phyloP scores from a whole-genome alignment of 1,140 invertebrate genomes.

The Meteorus sp. region DNA sequence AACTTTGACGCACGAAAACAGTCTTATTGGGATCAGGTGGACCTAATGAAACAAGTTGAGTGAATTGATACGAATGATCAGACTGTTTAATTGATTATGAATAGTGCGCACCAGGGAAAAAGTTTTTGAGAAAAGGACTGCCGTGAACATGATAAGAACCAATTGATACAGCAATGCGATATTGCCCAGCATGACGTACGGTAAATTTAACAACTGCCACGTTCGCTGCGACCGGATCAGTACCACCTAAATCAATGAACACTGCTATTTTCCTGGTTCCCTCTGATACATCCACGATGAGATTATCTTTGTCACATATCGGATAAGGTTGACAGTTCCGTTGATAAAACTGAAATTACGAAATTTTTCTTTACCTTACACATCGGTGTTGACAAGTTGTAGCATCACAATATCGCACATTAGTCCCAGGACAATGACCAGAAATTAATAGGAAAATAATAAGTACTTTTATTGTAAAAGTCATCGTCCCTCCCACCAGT shows the following conservation, averaged over 20 bases:
- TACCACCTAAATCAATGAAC: constrained; percentile 80
- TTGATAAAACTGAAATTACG: constrained; percentile 74
- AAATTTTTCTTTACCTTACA: background rate
- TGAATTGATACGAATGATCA: constrained; percentile 1
- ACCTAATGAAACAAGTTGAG: constrained; percentile 59
- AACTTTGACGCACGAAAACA: constrained; percentile 82
- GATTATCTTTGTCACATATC: constrained; percentile 86
- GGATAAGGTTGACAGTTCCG: constrained; percentile 90
- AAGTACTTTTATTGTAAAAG: constrained; percentile 77
- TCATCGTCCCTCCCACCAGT: constrained; percentile 85
- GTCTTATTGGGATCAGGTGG: constrained; percentile 83
- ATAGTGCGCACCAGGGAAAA: constrained; percentile 64
- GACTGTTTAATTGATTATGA: constrained; percentile 15
- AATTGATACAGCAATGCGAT: constrained; percentile 83
- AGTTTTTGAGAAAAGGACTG: constrained; percentile 69
- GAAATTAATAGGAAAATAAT: background rate
- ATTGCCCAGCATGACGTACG: constrained; percentile 85
- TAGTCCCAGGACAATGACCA: too few species aligned
- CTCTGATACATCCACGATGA: constrained; percentile 83
- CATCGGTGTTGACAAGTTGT: background rate
- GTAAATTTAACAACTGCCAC: constrained; percentile 87
- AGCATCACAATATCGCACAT: too few species aligned
- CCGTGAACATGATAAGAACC: constrained; percentile 69
- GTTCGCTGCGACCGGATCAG: constrained; percentile 80
- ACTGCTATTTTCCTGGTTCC: constrained; percentile 81